phyloP scores from a whole-genome alignment of 2,888 invertebrate genomes.

The Cryptocephalus primarius region DNA sequence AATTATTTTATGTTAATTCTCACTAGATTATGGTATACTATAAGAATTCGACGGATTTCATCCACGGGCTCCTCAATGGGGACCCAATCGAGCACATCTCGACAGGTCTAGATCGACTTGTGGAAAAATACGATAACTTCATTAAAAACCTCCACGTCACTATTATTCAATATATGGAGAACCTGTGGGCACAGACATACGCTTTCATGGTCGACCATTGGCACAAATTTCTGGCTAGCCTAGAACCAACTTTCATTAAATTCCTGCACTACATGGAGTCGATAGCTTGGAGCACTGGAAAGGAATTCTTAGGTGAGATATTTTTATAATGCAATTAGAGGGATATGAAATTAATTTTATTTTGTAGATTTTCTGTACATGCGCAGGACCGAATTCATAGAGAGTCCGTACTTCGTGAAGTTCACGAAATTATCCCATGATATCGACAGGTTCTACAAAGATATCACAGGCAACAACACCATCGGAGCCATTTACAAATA shows the following conservation, averaged over 20 bases:
- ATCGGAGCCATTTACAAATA: conserved; percentile 72
- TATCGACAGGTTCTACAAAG: conserved; percentile 67
- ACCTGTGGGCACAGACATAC: conserved; percentile 60
- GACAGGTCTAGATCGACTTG: conserved; percentile 53
- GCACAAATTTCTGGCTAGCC: conserved; percentile 57
- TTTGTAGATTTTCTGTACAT: conserved; percentile 64
- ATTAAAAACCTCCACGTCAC: conserved; percentile 66
- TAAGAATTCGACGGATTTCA: conserved; percentile 55
- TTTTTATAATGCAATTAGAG: conserved; percentile 15
- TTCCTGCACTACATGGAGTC: conserved; percentile 66
- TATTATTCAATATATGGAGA: conserved; percentile 59
- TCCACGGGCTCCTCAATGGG: conserved; percentile 59
- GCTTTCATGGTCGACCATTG: conserved; percentile 56
- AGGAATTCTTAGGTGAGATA: conserved; percentile 58
- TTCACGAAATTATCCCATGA: conserved; percentile 72
- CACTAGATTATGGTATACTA: conserved; percentile 54
- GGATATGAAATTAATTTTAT: neutral
- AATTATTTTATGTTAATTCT: too few relatives aligned
- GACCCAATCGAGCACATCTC: conserved; percentile 66
- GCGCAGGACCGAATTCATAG: conserved; percentile 65
- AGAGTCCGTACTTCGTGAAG: conserved; percentile 70
- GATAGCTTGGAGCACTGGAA: conserved; percentile 60
- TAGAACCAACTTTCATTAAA: conserved; percentile 70
- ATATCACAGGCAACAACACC: conserved; percentile 65
- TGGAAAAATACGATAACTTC: conserved; percentile 68